Evolutionary conservation across 2,888 invertebrate genomes (phyloP), one percentile per base, ranked within the genome.

Genomic region (Drosophila macrospina): DNA sequence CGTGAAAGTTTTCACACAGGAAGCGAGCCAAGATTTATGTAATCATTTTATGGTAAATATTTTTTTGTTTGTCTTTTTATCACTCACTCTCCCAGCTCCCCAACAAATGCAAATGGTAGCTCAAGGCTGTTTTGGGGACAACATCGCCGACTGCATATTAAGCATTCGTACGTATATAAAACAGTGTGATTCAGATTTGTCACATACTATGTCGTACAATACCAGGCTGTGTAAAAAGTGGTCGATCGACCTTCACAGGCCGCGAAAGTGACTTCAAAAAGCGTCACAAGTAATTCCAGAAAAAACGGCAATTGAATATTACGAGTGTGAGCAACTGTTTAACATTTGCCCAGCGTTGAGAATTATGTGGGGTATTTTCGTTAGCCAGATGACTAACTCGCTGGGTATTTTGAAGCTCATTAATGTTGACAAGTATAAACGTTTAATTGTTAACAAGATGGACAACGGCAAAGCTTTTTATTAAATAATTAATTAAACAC

Each of bases 1-100:
- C 79, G 83, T 74, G 83, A 83, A 88, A 86, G 88, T 76, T 82
- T 78, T 68, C 70, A 61, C 76, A 73, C 77, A 82, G 88, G 83
- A 85, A 85, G 64, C 74, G 37, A 71, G 50, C 57, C 42, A 64
- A 69, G 83, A 83, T 88, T 85, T 76, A 88, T 88, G 88, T 68
- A 83, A 83, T 65, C 66, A 52, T 55, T 48, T 67, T 64, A 55
- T 69, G 68, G 59, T 44, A 51, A 56, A 67, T 55, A 44, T 54
- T 55, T 74, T 66, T 62, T 50, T 61, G 20, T 37, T 62, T 65
- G 28, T 34, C 57, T 69, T 56, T 44, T 30, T 42, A 42, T 64
- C 32, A 10, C 54, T 51, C 51, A 48, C 69, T 64, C 69, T 80
- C 66, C 44, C 63, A 61, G 44, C 42, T 37, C 26, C 34, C n/a